Percentiles rank a stretch among this genome's conserved stretches.
These are phyloP conservation scores for Echinometra lucunter DNA, from an alignment of 53 echinoderm and acorn worm species.

Conservation along the genomic window DNA sequence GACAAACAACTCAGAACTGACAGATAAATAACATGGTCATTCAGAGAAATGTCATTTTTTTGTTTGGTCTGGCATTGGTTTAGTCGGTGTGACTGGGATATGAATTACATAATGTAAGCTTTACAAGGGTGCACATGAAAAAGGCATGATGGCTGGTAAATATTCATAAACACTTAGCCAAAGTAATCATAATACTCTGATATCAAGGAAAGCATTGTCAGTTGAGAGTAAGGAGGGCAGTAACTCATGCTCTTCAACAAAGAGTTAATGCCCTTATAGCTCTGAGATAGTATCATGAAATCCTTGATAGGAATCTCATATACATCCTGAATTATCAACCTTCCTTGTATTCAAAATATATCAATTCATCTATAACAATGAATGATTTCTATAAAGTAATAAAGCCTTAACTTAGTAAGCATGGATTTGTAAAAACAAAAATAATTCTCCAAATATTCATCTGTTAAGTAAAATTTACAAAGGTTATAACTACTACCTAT, in stretches of 20 bases:
- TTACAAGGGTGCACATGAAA: not conserved
- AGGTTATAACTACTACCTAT: not conserved
- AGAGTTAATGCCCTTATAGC: not conserved
- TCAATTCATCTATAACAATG: not conserved
- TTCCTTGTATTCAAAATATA: not conserved
- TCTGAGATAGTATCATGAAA: not conserved
- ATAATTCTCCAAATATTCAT: not conserved
- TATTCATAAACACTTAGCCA: not conserved
- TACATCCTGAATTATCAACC: not conserved
- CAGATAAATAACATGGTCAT: no score
- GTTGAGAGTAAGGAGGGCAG: not conserved
- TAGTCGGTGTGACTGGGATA: not conserved
- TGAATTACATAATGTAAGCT: not conserved
- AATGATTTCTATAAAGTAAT: not conserved
- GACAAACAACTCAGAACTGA: no score
- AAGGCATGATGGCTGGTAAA: slow-evolving; percentile 8
- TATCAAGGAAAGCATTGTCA: not conserved
- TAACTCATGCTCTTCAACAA: not conserved
- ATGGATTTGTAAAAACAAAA: not conserved
- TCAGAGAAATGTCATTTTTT: no score
- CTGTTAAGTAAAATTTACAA: not conserved
- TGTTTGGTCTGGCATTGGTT: no score
- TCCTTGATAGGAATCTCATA: not conserved
- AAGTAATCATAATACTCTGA: not conserved
- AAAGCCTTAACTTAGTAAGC: not conserved